Evolutionary conservation across 2,113 vertebrate genomes (phyloP).

Genomic region (Cheilinus undulatus): DNA sequence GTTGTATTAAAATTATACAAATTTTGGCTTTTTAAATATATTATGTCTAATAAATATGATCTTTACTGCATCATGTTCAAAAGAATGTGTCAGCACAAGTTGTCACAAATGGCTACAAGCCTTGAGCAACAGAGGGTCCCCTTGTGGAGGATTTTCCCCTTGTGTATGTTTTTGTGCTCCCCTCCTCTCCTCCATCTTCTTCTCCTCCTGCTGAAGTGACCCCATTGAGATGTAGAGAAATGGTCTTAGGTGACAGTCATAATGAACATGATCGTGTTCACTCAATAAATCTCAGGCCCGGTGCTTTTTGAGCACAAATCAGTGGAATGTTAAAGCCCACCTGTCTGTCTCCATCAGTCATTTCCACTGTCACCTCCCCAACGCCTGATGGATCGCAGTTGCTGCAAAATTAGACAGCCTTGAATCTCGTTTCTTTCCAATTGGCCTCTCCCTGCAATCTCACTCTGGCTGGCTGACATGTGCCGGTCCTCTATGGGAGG

Average conservation of each 20-base stretch:
- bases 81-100: slow-evolving; percentile 3
- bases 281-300: slow-evolving; percentile 99
- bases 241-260: slow-evolving; percentile 98
- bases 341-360: slow-evolving; percentile 99
- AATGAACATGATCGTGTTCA: slow-evolving; percentile 99
- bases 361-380: slow-evolving; percentile 98
- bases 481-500: slow-evolving; percentile 86
- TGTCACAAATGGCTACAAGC: neutral
- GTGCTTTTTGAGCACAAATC: slow-evolving; percentile 99
- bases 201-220: slow-evolving; percentile 93
- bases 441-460: slow-evolving; percentile 96
- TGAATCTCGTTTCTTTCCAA: slow-evolving; percentile 99
- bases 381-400: slow-evolving; percentile 99
- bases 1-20: too few relatives aligned
- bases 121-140: slow-evolving; percentile 14
- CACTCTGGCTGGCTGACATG: slow-evolving; percentile 96
- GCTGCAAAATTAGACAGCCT: slow-evolving; percentile 99
- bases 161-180: slow-evolving; percentile 60
- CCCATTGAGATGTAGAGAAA: slow-evolving; percentile 98
- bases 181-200: slow-evolving; percentile 87
- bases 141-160: slow-evolving; percentile 29
- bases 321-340: slow-evolving; percentile 99
- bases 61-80: neutral
- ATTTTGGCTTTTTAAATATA: too few relatives aligned
- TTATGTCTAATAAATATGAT: neutral